phyloP scores from a whole-genome alignment of 35 echinoderm and acorn worm genomes.

The Ptychodera flava region DNA sequence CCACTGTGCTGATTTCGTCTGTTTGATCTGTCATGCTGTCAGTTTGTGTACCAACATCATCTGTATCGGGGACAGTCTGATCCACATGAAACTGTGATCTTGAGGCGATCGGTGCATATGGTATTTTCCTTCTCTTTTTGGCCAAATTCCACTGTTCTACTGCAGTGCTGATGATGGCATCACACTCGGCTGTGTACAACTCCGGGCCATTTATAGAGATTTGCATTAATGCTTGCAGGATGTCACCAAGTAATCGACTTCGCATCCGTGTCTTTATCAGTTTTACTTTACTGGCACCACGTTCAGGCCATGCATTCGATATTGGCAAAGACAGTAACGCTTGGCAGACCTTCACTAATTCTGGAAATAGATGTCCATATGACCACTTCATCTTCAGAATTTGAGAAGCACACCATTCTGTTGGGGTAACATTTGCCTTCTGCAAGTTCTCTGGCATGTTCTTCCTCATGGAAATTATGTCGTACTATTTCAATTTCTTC shows the following conservation, averaged over 20 bases:
- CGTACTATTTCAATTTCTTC: constrained; percentile 20
- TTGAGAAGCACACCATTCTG: constrained; percentile 1
- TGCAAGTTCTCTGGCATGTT: background rate
- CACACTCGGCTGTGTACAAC: background rate
- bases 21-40: too few species aligned
- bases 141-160: background rate
- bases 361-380: constrained; percentile 3
- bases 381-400: constrained; percentile 6
- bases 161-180: constrained; percentile 8
- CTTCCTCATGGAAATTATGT: background rate
- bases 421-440: background rate
- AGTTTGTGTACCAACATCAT: too few species aligned
- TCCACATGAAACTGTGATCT: too few species aligned
- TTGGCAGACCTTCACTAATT: background rate
- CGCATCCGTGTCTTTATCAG: constrained; percentile 20
- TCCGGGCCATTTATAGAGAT: constrained; percentile 26
- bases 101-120: too few species aligned
- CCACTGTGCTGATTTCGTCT: too few species aligned
- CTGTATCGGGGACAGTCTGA: too few species aligned
- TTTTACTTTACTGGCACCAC: constrained; percentile 16
- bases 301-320: constrained; percentile 26
- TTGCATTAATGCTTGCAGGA: constrained; percentile 9
- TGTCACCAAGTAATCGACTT: constrained; percentile 8
- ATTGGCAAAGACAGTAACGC: background rate
- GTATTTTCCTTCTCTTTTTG: constrained; percentile 20